phyloP scores from a whole-genome alignment of 2,113 vertebrate genomes.

The Cyprinodon tularosa region DNA sequence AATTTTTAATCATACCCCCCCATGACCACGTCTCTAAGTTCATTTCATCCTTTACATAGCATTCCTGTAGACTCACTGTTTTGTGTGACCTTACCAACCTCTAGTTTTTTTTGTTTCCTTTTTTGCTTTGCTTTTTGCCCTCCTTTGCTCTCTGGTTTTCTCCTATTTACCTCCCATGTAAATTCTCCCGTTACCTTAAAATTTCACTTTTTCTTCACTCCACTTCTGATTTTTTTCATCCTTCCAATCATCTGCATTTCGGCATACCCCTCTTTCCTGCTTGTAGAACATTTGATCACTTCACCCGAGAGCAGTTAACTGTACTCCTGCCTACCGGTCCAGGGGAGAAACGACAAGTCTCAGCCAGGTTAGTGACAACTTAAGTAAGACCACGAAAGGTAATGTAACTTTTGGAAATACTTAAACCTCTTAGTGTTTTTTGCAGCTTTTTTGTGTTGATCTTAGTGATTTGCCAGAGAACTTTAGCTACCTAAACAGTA shows the following conservation, averaged over 20 bases:
- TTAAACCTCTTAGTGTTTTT: not conserved
- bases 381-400: conserved; percentile 13
- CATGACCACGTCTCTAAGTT: conserved; percentile 37
- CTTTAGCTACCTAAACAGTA: not conserved
- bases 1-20: conserved; percentile 26
- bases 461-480: not conserved
- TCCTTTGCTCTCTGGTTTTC: conserved; percentile 1
- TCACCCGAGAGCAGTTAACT: conserved; percentile 75
- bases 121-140: conserved; percentile 11
- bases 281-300: conserved; percentile 73
- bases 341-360: conserved; percentile 72
- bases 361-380: conserved; percentile 78
- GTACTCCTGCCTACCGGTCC: conserved; percentile 73
- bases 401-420: not conserved
- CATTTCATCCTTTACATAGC: conserved; percentile 49
- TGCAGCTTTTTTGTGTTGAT: not conserved
- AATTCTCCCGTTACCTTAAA: conserved; percentile 8
- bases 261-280: conserved; percentile 64
- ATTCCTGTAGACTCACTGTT: conserved; percentile 39
- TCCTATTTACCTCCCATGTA: conserved; percentile 4
- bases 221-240: conserved; percentile 11
- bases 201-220: conserved; percentile 12
- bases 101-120: conserved; percentile 46
- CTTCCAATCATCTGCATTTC: conserved; percentile 47
- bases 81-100: conserved; percentile 45